These are phyloP conservation scores for Trigoniulus corallinus DNA, from an alignment of 1,140 invertebrate genomes.

Conservation along the genomic window DNA sequence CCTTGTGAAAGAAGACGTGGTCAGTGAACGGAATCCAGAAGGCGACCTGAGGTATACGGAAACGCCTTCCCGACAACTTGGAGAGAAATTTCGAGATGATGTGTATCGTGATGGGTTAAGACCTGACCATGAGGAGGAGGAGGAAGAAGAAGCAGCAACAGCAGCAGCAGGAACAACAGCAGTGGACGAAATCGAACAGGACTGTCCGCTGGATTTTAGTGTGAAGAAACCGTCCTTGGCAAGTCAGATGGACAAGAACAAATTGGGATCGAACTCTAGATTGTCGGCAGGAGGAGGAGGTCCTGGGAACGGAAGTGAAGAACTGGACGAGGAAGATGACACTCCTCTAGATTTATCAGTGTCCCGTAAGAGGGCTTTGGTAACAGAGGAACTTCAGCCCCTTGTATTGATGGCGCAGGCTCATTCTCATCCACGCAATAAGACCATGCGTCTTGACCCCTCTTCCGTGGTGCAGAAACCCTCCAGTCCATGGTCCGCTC, in stretches of 20 bases:
- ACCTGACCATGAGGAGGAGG: too few relatives aligned
- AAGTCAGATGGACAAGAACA: neutral
- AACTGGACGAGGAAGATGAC: slow-evolving; percentile 38
- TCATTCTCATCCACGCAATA: slow-evolving; percentile 40
- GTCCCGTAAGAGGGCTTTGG: slow-evolving; percentile 36
- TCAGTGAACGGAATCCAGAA: too few relatives aligned
- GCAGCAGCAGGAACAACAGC: too few relatives aligned
- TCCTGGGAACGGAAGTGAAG: slow-evolving; percentile 49
- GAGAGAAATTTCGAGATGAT: too few relatives aligned
- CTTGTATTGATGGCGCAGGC: slow-evolving; percentile 31
- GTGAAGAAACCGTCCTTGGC: slow-evolving; percentile 35
- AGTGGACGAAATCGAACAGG: too few relatives aligned
- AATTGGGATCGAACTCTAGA: slow-evolving; percentile 13
- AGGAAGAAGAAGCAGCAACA: too few relatives aligned
- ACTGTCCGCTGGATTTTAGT: slow-evolving; percentile 47
- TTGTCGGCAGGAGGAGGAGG: slow-evolving; percentile 43
- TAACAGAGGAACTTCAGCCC: slow-evolving; percentile 1
- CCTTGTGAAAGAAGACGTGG: too few relatives aligned
- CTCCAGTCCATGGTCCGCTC: slow-evolving; percentile 10
- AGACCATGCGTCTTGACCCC: slow-evolving; percentile 39
- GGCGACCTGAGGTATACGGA: too few relatives aligned
- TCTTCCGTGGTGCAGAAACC: slow-evolving; percentile 7
- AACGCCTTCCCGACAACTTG: too few relatives aligned
- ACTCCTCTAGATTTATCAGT: slow-evolving; percentile 63
- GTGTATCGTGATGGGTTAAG: too few relatives aligned